These are phyloP conservation scores for Anastrepha ludens DNA, from an alignment of 1,140 invertebrate species.

Conservation along the genomic window DNA sequence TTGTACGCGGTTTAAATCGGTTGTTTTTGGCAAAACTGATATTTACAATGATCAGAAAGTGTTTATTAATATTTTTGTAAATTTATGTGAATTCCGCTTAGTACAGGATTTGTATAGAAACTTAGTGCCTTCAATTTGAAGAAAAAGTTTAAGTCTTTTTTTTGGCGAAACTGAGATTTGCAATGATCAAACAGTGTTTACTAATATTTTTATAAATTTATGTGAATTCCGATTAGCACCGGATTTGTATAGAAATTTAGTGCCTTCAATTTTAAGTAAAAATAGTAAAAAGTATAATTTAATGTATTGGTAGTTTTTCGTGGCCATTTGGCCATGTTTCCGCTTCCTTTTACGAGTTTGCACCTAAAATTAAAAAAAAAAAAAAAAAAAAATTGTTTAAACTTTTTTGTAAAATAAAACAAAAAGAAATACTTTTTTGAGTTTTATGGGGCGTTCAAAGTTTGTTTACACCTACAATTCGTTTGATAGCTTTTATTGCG, in stretches of 20 bases:
- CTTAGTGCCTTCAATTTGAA: neutral
- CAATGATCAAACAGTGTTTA: neutral
- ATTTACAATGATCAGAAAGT: too few relatives aligned
- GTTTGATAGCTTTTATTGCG: neutral
- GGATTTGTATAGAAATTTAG: neutral
- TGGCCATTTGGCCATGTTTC: neutral
- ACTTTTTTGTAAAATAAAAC: too few relatives aligned
- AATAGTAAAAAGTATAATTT: too few relatives aligned
- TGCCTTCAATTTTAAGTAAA: too few relatives aligned
- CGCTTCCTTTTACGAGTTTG: neutral
- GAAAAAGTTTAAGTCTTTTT: neutral
- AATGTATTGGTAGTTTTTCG: neutral
- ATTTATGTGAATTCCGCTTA: neutral
- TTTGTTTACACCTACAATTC: slow-evolving; percentile 16
- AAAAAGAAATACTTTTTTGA: neutral
- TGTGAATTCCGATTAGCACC: neutral
- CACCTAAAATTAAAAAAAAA: neutral
- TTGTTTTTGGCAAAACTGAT: too few relatives aligned
- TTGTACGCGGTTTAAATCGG: neutral
- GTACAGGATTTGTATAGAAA: neutral
- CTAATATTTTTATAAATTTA: neutral
- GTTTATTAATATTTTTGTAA: too few relatives aligned
- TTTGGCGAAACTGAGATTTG: neutral
- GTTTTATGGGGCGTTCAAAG: neutral
- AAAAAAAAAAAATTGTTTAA: too few relatives aligned